A percentile compares a stretch with the other conserved stretches of the same genome.
Evolutionary conservation across 2,797 vertebrate genomes (phyloP).

Genomic region (Trachurus trachurus): DNA sequence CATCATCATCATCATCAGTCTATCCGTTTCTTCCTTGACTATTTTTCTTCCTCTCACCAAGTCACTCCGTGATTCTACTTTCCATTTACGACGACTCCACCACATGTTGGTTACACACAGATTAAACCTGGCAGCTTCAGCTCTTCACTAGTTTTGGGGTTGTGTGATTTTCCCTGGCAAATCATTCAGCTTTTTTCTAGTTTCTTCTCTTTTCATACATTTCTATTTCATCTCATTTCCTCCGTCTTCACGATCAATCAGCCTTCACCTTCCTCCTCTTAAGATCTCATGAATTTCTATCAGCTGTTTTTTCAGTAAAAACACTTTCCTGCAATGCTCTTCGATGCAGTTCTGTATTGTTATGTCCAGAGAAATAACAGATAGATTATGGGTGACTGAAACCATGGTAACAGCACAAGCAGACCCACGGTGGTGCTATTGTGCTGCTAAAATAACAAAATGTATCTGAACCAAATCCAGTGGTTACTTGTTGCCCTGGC

Average conservation of each 20-base stretch:
- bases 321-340: neutral
- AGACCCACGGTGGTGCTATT: slow-evolving; percentile 18
- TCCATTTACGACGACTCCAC: neutral
- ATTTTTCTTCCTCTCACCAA: neutral
- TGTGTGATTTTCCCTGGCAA: neutral
- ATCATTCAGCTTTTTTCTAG: neutral
- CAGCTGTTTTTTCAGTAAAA: neutral
- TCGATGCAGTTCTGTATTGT: neutral
- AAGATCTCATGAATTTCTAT: neutral
- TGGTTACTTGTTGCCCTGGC: slow-evolving; percentile 41
- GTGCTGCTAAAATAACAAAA: slow-evolving; percentile 29
- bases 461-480: neutral
- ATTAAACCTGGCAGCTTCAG: neutral
- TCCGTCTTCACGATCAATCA: neutral
- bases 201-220: neutral
- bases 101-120: neutral
- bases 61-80: neutral
- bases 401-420: slow-evolving; percentile 43
- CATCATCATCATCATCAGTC: neutral
- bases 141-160: neutral
- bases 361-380: slow-evolving; percentile 7
- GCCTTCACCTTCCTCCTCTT: neutral
- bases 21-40: neutral
- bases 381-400: slow-evolving; percentile 1
- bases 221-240: too few relatives aligned